Conservation (phyloP, 2,888 invertebrate genomes). For the Oxystoma pomonae region DNA sequence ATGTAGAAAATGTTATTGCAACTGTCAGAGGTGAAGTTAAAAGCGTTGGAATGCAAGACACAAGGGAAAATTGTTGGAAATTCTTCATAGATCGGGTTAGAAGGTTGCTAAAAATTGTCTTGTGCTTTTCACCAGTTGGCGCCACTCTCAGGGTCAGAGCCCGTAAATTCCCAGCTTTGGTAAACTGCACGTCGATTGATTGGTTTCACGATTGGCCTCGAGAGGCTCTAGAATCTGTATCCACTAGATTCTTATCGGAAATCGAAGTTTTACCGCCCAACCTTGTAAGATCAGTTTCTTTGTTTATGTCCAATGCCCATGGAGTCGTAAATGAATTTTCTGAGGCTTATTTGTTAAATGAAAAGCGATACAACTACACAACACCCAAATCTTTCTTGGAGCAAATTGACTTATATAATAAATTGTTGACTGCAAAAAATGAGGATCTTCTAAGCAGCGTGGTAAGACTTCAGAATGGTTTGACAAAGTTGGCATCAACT, state of each 20-base stretch:
- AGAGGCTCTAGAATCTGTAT: conserved; percentile 87
- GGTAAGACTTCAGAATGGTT: conserved; percentile 76
- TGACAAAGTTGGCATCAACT: conserved; percentile 82
- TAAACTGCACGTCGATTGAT: conserved; percentile 89
- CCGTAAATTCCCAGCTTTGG: conserved; percentile 90
- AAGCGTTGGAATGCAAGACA: conserved; percentile 76
- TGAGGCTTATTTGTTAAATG: conserved; percentile 72
- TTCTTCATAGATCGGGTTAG: conserved; percentile 91
- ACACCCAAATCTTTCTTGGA: conserved; percentile 95
- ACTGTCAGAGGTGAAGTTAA: conserved; percentile 75
- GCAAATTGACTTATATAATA: conserved; percentile 79
- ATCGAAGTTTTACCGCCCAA: conserved; percentile 65
- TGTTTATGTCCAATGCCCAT: conserved; percentile 90
- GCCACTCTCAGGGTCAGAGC: conserved; percentile 80
- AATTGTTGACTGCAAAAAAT: conserved; percentile 65
- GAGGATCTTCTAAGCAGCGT: conserved; percentile 71
- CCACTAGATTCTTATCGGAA: conserved; percentile 74
- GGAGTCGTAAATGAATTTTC: conserved; percentile 85
- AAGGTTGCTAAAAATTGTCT: conserved; percentile 66
- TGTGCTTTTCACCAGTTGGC: conserved; percentile 95
- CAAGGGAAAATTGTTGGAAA: conserved; percentile 90
- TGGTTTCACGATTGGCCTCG: conserved; percentile 98
- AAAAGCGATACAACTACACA: conserved; percentile 90
- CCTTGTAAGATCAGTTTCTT: conserved; percentile 63
- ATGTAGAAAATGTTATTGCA: conserved; percentile 79